A percentile compares a stretch with the other conserved stretches of the same genome.
Conservation (phyloP, 2,888 invertebrate genomes). For the Monochamus alternatus region DNA sequence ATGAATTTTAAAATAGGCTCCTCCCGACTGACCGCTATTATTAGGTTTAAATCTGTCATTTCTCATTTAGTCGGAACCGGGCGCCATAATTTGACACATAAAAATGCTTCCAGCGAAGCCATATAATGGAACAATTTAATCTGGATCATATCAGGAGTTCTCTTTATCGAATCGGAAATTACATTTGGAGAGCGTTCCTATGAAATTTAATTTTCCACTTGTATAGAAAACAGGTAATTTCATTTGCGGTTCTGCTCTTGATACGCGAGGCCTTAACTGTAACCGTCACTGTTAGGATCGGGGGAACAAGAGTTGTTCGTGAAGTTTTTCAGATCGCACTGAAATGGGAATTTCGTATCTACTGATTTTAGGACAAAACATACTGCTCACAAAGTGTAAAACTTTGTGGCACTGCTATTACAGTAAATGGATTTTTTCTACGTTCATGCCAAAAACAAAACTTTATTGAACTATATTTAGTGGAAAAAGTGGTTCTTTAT, state of each 20-base stretch:
- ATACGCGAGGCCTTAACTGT: too few relatives aligned
- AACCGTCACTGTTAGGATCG: too few relatives aligned
- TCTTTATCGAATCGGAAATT: slow-evolving; percentile 30
- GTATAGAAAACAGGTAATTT: background rate
- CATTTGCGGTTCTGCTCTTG: background rate
- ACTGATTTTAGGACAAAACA: too few relatives aligned
- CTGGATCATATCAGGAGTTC: slow-evolving; percentile 30
- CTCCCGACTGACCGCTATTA: slow-evolving; percentile 21
- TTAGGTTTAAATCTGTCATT: slow-evolving; percentile 21
- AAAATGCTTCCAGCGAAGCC: slow-evolving; percentile 14
- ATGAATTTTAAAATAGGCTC: background rate
- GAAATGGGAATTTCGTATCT: too few relatives aligned
- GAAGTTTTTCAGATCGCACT: too few relatives aligned
- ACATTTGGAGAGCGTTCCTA: slow-evolving; percentile 19
- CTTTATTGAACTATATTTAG: too few relatives aligned
- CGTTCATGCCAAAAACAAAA: too few relatives aligned
- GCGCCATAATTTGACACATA: slow-evolving; percentile 24
- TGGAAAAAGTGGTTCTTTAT: too few relatives aligned
- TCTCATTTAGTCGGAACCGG: slow-evolving; percentile 9
- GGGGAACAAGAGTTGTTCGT: too few relatives aligned
- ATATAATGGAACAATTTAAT: slow-evolving; percentile 28
- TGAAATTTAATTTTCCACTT: slow-evolving; percentile 18
- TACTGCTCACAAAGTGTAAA: too few relatives aligned
- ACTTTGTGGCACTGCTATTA: too few relatives aligned
- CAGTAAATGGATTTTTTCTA: too few relatives aligned